Base-by-base conservation (phyloP, 1,140 invertebrate genomes). In the Macrobrachium rosenbergii region DNA sequence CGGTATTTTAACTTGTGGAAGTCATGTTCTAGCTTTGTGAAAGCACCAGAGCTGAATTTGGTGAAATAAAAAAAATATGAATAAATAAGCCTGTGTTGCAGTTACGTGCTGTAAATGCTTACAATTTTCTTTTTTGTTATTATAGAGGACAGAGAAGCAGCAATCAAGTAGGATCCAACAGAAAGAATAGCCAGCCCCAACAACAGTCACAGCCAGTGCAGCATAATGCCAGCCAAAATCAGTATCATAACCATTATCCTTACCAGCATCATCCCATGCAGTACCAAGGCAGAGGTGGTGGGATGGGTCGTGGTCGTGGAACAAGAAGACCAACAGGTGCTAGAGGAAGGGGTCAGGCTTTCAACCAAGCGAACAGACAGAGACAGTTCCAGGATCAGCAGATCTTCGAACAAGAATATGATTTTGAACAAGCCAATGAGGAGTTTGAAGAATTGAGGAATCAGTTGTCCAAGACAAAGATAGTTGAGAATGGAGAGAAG, bases 341-440 rank as follows among this genome's bases (percentile, higher is more conserved):
- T n/a, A 67, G 84, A 58, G 85, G 88, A 14, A 62, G 83, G 62
- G 82, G 85, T 8, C 72, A 72, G 23, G 84, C 21, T 43, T 87
- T 83, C 63, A 86, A 79, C 23, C 82, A 86, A 60, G 88, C 82
- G 21, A 90, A 76, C 69, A 45, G 89, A 37, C 89, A 90, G 64
- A 72, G 89, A 52, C 87, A 90, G 80, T 76, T 88, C 64, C 87
- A 88, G 67, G 89, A 90, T 63, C 83, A 88, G 45, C 83, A 87
- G 52, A 45, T 90, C 91, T 99, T 99, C 92, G 97, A 99, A 84
- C 96, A 95, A 79, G 98, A 99, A 90, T 99, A 97, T 92, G 98
- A 99, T 93, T 99, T 99, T 93, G 98, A 99, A 92, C 96, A 98
- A 92, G 97, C 98, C 12, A 99, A 99, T 93, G 97, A 96, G 58